Base-by-base conservation (phyloP, 2,113 vertebrate species). In the Clarias macrocephalus region DNA sequence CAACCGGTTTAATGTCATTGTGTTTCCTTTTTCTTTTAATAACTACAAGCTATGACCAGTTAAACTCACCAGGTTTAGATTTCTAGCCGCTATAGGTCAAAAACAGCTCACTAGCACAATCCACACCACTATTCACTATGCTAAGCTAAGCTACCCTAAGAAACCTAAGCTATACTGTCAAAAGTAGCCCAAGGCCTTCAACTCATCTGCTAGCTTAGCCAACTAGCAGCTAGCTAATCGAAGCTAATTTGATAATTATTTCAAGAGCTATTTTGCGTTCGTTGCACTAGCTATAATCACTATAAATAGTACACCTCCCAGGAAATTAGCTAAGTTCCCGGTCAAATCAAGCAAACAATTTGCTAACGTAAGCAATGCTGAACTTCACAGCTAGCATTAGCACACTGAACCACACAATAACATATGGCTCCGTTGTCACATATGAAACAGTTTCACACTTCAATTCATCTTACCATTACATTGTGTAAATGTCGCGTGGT, bases 381-480 rank as follows among this genome's bases (percentile, higher is more conserved):
- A 30, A 73, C 12, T 52, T 30, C 8, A 15, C 13, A 52, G 63
- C 21, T 57, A 81, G 76, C 85, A 12, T 86, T 86, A 81, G 62
- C 75, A 66, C 75, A 13, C 23, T 16, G 8, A 25, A n/a, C 5
- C 48, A 28, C 52, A 73, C 80, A 75, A 75, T 63, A 84, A 79
- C 86, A 83, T 87, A 77, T 84, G 86, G 81, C 37, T 62, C 18
- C 56, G 7, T 11, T 15, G 12, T 54, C 25, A 28, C 19, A 18
- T 37, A 37, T 42, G 54, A 82, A 3, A 30, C 5, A 13, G 37
- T 52, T 48, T 48, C 21, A 56, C 25, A 75, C 13, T 59, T 59
- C 59, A 48, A 6, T 54, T 63, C 16, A 6, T 0, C 70, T 79
- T 88, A 85, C 83, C 48, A 68, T 11, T 9, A 30, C 86, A 87